These are phyloP conservation scores for Acanthococcus lagerstroemiae DNA, from an alignment of 2,888 invertebrate genomes.

Conservation along the genomic window DNA sequence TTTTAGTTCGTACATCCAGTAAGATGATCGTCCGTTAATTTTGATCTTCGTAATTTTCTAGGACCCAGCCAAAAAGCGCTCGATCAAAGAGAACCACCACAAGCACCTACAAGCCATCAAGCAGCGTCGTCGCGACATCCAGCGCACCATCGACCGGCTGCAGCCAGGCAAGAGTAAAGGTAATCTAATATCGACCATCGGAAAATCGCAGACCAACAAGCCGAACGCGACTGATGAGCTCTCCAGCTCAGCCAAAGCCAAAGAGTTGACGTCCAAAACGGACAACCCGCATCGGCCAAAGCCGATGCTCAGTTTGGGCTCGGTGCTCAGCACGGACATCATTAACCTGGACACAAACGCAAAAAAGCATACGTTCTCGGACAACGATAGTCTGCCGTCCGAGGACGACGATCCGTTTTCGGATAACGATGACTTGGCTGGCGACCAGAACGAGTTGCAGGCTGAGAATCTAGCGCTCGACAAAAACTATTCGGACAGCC, in stretches of 20 bases:
- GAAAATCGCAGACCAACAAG: conserved; percentile 39
- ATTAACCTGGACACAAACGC: conserved; percentile 44
- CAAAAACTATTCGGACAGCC: conserved; percentile 2
- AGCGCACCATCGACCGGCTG: conserved; percentile 70
- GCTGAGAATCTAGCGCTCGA: conserved; percentile 19
- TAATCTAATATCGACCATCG: conserved; percentile 59
- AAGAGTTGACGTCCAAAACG: conserved; percentile 22
- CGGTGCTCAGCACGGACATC: conserved; percentile 64
- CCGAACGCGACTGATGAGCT: conserved; percentile 35
- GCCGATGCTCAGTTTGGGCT: conserved; percentile 73
- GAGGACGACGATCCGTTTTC: conserved; percentile 35
- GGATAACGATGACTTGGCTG: conserved; percentile 37
- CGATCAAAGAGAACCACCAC: conserved; percentile 34
- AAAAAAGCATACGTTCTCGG: conserved; percentile 54
- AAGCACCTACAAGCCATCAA: conserved; percentile 36
- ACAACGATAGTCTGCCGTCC: conserved; percentile 40
- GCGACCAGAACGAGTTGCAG: conserved; percentile 31
- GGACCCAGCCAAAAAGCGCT: conserved; percentile 18
- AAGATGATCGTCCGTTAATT: too few species aligned
- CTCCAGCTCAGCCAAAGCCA: conserved; percentile 29
- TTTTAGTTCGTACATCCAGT: too few species aligned
- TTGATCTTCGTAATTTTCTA: not conserved
- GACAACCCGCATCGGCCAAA: conserved; percentile 48
- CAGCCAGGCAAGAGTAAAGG: conserved; percentile 83
- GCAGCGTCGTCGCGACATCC: conserved; percentile 58